phyloP scores from a whole-genome alignment of 2,113 vertebrate genomes.

The Burhinus oedicnemus region DNA sequence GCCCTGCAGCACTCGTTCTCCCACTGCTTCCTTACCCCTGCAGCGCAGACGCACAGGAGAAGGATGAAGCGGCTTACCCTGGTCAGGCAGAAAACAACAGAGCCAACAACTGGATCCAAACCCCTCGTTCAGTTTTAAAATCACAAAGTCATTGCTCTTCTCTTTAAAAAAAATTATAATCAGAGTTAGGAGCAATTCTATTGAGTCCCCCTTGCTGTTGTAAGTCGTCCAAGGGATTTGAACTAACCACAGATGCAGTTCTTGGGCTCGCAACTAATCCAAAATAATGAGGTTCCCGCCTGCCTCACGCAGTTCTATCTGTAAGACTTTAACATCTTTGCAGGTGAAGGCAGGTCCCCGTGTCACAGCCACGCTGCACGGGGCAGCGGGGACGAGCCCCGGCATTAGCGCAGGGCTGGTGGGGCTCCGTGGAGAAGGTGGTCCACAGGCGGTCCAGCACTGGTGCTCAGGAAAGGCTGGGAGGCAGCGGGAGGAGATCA shows the following conservation, averaged over 20 bases:
- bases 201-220: accelerated
- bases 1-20: background rate
- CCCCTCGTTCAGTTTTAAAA: background rate
- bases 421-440: background rate
- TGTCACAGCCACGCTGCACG: background rate
- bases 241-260: background rate
- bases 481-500: background rate
- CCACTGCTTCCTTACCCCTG: background rate
- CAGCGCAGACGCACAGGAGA: background rate
- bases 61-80: background rate
- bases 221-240: background rate
- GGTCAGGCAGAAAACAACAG: background rate
- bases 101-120: background rate
- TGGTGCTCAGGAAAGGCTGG: background rate
- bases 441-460: background rate
- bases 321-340: background rate
- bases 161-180: background rate
- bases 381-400: background rate
- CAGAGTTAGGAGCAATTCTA: background rate
- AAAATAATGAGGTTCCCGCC: background rate
- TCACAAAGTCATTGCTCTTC: background rate
- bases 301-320: background rate
- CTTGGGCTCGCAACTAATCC: background rate
- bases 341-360: background rate
- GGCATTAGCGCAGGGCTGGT: accelerated